Base-by-base conservation (phyloP, 2,113 vertebrate species). In the Bungarus multicinctus region DNA sequence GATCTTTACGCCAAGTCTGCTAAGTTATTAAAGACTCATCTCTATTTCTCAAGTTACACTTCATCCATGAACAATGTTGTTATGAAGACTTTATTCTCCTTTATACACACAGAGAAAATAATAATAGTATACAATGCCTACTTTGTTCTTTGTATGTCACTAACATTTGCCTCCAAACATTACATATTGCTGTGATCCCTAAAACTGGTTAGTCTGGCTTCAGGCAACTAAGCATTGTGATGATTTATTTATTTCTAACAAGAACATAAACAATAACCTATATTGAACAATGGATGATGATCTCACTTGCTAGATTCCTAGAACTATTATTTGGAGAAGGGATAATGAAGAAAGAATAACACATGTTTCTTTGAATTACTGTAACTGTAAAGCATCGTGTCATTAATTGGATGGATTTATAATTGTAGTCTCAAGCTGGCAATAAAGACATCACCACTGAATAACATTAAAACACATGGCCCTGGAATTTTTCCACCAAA, bases 401-500 rank as follows among this genome's bases (percentile, higher is more conserved):
- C 53, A 30, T 88, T 90, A 88, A 74, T 22, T 58, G 12, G 54
- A 57, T 88, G 47, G 60, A 60, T 89, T 93, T 93, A 64, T 43
- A 64, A 88, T 60, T 43, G 54, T 11, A 45, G 89, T 55, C 89
- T 60, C 53, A 58, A 92, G 58, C 88, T 94, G 91, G 57, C 58
- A 55, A 92, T 55, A 81, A 90, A 87, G 85, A 86, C 81, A 52
- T 50, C 39, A 47, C 8, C 52, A 86, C 20, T 22, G 86, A 74
- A 93, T 90, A 89, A 87, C 45, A 52, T 88, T 60, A 55, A 93
- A 64, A 92, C 93, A 89, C 50, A 89, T 0, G 0, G 30, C 60
- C 60, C 88, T 94, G 54, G 25, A 22, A 22, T 91, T 92, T 88
- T 39, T 27, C 60, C 89, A 64, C 88, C 93, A 89, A 90, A 30